Conservation (phyloP, 1,140 invertebrate species). For the Sinella curviseta region DNA sequence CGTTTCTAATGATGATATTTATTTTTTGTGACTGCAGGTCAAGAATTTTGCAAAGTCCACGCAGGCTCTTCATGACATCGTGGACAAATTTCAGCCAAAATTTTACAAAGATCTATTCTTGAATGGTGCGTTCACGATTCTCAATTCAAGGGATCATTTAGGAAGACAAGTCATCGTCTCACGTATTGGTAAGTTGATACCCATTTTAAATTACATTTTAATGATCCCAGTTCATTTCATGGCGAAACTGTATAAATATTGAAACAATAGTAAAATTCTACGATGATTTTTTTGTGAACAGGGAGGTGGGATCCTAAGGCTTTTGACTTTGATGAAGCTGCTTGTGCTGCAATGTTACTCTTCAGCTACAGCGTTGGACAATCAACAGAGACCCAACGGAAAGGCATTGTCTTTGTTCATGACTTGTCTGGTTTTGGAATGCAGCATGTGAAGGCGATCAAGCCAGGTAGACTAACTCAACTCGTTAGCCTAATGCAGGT, state of each 20-base stretch:
- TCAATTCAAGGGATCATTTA: not conserved
- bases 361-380: not conserved
- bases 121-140: not conserved
- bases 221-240: not conserved
- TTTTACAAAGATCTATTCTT: not conserved
- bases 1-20: not conserved
- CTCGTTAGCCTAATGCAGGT: conserved; percentile 9
- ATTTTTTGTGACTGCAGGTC: not conserved
- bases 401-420: conserved; percentile 21
- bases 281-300: not conserved
- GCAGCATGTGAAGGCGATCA: not conserved
- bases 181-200: not conserved
- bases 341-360: not conserved
- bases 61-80: not conserved
- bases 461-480: not conserved
- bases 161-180: not conserved
- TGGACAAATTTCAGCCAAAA: not conserved
- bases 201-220: not conserved
- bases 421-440: not conserved
- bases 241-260: not conserved
- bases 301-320: not conserved
- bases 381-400: not conserved
- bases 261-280: too few species aligned
- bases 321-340: conserved; percentile 11
- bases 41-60: conserved; percentile 2